phyloP scores from a whole-genome alignment of 1,140 invertebrate genomes.

The Hermatobates lingyangjiaoensis region DNA sequence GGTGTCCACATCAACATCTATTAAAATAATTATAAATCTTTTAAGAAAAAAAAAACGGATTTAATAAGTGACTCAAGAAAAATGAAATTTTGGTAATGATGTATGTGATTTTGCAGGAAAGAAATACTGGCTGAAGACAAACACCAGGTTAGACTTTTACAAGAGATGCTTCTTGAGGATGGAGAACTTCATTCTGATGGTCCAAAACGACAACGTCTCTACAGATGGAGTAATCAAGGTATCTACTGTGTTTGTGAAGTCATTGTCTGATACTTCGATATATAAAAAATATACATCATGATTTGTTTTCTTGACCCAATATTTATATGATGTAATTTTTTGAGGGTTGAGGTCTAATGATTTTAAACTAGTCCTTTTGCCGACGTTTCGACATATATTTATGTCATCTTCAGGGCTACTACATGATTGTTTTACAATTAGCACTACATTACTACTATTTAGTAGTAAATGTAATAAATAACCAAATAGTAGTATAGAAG shows the following conservation, averaged over 20 bases:
- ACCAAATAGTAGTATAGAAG: no score
- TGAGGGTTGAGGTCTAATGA: background rate
- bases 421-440: background rate
- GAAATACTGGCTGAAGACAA: conserved; percentile 65
- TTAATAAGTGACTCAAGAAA: no score
- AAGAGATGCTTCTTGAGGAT: conserved; percentile 69
- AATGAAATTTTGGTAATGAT: no score
- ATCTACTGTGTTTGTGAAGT: conserved; percentile 18
- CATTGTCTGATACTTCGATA: background rate
- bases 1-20: no score
- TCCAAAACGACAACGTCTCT: conserved; percentile 48
- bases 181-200: conserved; percentile 61
- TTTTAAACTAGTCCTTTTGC: background rate
- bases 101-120: conserved; percentile 31
- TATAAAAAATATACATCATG: background rate
- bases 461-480: no score
- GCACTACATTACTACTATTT: no score
- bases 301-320: background rate
- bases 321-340: background rate
- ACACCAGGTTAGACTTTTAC: conserved; percentile 48
- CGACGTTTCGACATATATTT: background rate
- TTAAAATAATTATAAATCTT: no score
- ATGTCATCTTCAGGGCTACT: background rate
- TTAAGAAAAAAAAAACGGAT: no score
- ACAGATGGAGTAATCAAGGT: conserved; percentile 64